These are phyloP conservation scores for Magallana gigas DNA, from an alignment of 1,140 invertebrate species.

Conservation along the genomic window DNA sequence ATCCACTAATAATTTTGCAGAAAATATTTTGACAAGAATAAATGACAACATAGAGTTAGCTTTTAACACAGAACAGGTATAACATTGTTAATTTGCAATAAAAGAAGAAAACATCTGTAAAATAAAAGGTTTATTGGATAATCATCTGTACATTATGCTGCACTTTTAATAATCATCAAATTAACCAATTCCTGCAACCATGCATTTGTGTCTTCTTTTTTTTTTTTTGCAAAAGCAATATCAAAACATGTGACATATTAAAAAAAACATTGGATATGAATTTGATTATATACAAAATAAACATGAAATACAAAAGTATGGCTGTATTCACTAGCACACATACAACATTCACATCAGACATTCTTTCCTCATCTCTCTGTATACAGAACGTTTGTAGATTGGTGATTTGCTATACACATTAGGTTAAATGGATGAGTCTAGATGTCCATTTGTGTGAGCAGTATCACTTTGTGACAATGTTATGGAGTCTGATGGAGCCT, in stretches of 20 bases:
- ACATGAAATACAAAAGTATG: not conserved
- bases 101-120: no score
- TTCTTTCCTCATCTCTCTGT: not conserved
- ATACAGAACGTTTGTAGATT: slow-evolving; percentile 5
- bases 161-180: no score
- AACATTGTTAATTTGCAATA: no score
- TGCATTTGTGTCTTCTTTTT: slow-evolving; percentile 6
- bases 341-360: not conserved
- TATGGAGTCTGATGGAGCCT: not conserved
- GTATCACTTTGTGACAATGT: slow-evolving; percentile 27
- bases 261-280: no score
- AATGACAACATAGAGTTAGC: no score
- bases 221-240: slow-evolving; percentile 9
- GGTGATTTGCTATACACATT: not conserved
- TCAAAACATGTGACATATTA: not conserved
- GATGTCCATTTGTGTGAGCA: slow-evolving; percentile 5
- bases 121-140: no score
- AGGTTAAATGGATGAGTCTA: slow-evolving; percentile 1
- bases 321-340: not conserved
- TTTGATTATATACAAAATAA: not conserved
- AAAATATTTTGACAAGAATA: no score
- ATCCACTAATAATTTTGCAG: no score
- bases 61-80: no score
- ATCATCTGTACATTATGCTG: no score
- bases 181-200: no score